Base-by-base conservation (phyloP, 1,140 invertebrate species). In the Drosophila sp. region DNA sequence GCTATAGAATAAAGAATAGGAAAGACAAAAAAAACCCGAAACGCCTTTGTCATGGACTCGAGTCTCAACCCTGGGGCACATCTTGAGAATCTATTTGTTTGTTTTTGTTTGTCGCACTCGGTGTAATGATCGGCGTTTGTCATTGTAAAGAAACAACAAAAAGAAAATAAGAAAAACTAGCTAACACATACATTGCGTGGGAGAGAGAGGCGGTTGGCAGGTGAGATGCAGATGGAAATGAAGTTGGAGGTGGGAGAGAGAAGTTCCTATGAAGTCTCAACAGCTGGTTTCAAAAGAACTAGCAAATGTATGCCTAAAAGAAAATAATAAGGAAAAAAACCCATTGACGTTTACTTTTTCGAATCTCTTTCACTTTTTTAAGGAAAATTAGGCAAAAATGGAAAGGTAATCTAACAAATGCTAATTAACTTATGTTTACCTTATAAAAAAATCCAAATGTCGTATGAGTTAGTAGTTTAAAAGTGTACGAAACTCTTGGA, bases 71-170 rank as follows among this genome's bases (percentile, higher is more conserved):
- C 54, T 25, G 50, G 47, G 77, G 44, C 62, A 71, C 75, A 85
- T 81, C 70, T 85, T 76, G 66, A 83, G 83, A 76, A 87, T 70
- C 75, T 72, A 87, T 86, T 86, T 86, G 83, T 89, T 83, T 86
- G 78, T 76, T 76, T 64, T 66, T 50, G 44, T 50, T 64, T 72
- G 77, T 76, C 62, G 79, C 73, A 81, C 79, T 81, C 66, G 71
- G 61, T 40, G 74, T 79, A 79, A 67, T 82, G 74, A 82, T 82
- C 70, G 70, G 63, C 74, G 79, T 77, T 70, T 82, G 66, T 78
- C 79, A 80, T 80, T 76, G 65, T 56, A 63, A 61, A 78, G 72
- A 47, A 47, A 44, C 0, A 17, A 44, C n/a, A 63, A 58, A 56
- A 82, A 71, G 66, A 68, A 75, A 62, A 75, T 62, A 70, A 65